Conservation (phyloP, 2,888 invertebrate genomes). For the Prosapia bicincta region DNA sequence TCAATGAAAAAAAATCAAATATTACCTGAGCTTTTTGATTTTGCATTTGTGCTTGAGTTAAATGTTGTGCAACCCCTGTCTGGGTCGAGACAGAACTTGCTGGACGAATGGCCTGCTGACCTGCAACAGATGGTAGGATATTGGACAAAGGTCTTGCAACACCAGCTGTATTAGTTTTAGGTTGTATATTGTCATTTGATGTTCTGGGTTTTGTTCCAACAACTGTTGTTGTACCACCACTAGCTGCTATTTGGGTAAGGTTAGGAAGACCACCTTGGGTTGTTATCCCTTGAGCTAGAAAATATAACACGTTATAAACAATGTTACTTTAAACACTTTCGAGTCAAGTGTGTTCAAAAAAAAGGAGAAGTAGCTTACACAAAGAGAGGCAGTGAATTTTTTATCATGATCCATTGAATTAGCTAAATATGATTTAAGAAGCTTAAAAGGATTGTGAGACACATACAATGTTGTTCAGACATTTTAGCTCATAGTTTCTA, state of each 20-base stretch:
- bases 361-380: too few species aligned
- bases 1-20: not conserved
- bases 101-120: slow-evolving; percentile 51
- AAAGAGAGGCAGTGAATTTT: too few species aligned
- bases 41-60: slow-evolving; percentile 43
- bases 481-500: too few species aligned
- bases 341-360: too few species aligned
- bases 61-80: slow-evolving; percentile 53
- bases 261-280: slow-evolving; percentile 33
- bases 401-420: too few species aligned
- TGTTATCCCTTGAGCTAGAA: slow-evolving; percentile 31
- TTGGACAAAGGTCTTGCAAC: slow-evolving; percentile 50
- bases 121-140: slow-evolving; percentile 54
- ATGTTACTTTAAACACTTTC: too few species aligned
- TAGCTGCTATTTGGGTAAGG: slow-evolving; percentile 33
- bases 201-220: slow-evolving; percentile 23
- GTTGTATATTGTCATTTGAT: slow-evolving; percentile 47
- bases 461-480: too few species aligned
- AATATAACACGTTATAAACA: not conserved
- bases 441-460: too few species aligned
- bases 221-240: slow-evolving; percentile 19
- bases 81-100: slow-evolving; percentile 83
- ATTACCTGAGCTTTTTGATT: slow-evolving; percentile 39
- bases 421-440: too few species aligned
- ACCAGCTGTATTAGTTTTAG: slow-evolving; percentile 44